Evolutionary conservation across 2,888 invertebrate genomes (phyloP).

Genomic region (Dorcus hopei): DNA sequence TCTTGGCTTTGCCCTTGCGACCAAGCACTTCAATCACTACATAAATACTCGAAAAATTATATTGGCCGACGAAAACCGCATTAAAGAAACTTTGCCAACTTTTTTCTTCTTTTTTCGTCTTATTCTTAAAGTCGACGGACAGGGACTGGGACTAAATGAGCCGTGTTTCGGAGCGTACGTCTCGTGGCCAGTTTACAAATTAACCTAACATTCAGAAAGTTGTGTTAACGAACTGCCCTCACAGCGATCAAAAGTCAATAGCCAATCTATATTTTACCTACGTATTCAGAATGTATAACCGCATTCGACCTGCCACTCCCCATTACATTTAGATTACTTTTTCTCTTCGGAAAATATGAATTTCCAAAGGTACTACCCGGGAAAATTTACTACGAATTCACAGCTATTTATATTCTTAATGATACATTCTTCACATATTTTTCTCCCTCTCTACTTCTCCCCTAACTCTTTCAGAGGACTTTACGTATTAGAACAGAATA

Average conservation of each 20-base stretch:
- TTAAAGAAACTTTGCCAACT: constrained; percentile 36
- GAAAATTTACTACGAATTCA: too few species aligned
- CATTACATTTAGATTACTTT: not conserved
- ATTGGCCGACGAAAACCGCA: constrained; percentile 33
- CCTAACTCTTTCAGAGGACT: too few species aligned
- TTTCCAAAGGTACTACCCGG: too few species aligned
- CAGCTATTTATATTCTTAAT: too few species aligned
- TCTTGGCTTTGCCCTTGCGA: constrained; percentile 15
- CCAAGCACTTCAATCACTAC: constrained; percentile 27
- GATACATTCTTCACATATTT: too few species aligned
- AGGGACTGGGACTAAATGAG: constrained; percentile 36
- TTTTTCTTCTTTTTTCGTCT: constrained; percentile 33
- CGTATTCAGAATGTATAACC: too few species aligned
- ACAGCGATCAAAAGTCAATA: constrained; percentile 40
- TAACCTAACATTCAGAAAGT: constrained; percentile 44
- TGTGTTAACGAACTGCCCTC: constrained; percentile 38
- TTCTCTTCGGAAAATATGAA: not conserved
- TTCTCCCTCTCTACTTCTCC: too few species aligned
- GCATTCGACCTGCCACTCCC: constrained; percentile 12
- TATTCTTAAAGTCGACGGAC: constrained; percentile 32
- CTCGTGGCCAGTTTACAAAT: constrained; percentile 45
- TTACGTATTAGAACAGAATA: too few species aligned
- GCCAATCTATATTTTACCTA: constrained; percentile 33
- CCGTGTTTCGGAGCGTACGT: constrained; percentile 31
- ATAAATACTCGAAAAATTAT: constrained; percentile 34